Evolutionary conservation across 2,888 invertebrate genomes (phyloP), one percentile per base, ranked within the genome.

Genomic region (Drosophila villosipedis): DNA sequence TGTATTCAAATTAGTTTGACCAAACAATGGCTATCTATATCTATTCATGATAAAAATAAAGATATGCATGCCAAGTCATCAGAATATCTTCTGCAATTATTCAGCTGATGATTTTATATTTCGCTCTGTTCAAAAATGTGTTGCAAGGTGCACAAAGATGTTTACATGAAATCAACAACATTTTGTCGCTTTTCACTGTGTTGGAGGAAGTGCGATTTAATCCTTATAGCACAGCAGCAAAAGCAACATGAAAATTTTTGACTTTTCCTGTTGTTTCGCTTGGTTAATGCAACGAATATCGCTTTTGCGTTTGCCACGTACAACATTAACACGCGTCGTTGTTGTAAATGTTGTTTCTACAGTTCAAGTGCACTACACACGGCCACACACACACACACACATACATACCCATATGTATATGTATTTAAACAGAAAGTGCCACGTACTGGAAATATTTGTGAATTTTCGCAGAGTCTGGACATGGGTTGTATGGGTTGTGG

Each of bases 391-490:
- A 35, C 14, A 47, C 57, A 61, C 37, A 66, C 49, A 63, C 31
- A 64, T n/a, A 50, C 19, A n/a, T 0, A 7, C 1, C 14, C 16
- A 47, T 25, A 4, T 47, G 16, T 47, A 25, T 25, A 16, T 25
- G 25, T 47, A 47, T 25, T 25, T 47, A 60, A 22, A 69, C 33
- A 68, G 39, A 47, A 64, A 74, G 19, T 39, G 57, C 30, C 86
- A 83, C 82, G 84, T 84, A 82, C 54, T 72, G 72, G 70, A 82
- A 79, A 84, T 86, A 78, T 84, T 84, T 84, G 81, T 76, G 76
- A 81, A 72, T 86, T 80, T 80, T 63, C 37, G 53, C 33, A 68
- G 39, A 33, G 37, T 39, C 30, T 47, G 64, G 57, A 57, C 41
- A 25, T 35, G 22, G 47, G 0, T 22, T 47, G 47, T 7, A 7